A percentile compares a stretch with the other conserved stretches of the same genome.
Evolutionary conservation across 1,140 invertebrate species (phyloP).

Genomic region (Conus ventricosus): DNA sequence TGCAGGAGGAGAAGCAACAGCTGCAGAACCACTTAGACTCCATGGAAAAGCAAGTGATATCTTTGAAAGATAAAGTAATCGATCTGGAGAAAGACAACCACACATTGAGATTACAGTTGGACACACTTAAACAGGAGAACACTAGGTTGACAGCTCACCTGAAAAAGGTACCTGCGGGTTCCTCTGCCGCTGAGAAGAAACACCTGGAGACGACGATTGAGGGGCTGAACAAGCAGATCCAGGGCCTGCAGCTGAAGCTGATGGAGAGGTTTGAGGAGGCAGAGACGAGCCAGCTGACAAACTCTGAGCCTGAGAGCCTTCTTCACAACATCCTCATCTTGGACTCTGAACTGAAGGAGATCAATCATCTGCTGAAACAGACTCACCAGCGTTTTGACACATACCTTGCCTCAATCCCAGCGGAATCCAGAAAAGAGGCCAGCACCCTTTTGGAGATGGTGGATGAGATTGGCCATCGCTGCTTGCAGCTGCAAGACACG

Average conservation of each 20-base stretch:
- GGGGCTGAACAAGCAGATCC: constrained; percentile 57
- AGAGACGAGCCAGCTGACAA: constrained; percentile 6
- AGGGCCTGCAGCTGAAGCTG: constrained; percentile 49
- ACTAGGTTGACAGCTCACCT: constrained; percentile 54
- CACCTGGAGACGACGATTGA: constrained; percentile 53
- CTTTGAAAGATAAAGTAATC: constrained; percentile 53
- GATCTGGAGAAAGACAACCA: constrained; percentile 60
- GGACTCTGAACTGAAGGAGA: constrained; percentile 61
- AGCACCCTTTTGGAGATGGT: constrained; percentile 52
- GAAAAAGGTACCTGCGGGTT: constrained; percentile 39
- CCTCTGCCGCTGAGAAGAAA: constrained; percentile 50
- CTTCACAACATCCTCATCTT: constrained; percentile 59
- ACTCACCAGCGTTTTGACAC: constrained; percentile 54
- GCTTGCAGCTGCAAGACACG: constrained; percentile 58
- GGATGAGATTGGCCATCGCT: constrained; percentile 58
- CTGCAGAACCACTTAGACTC: constrained; percentile 58
- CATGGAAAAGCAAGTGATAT: constrained; percentile 55
- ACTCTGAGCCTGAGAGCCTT: constrained; percentile 49
- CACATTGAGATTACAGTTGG: constrained; percentile 56
- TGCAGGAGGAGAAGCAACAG: constrained; percentile 56
- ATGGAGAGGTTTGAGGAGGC: constrained; percentile 42
- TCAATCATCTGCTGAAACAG: constrained; percentile 54
- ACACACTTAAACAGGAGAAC: constrained; percentile 62
- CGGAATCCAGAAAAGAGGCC: constrained; percentile 45
- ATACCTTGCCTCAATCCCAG: constrained; percentile 49